These are phyloP conservation scores for Drosophila mauritiana DNA, from an alignment of 1,140 invertebrate species.

Conservation along the genomic window DNA sequence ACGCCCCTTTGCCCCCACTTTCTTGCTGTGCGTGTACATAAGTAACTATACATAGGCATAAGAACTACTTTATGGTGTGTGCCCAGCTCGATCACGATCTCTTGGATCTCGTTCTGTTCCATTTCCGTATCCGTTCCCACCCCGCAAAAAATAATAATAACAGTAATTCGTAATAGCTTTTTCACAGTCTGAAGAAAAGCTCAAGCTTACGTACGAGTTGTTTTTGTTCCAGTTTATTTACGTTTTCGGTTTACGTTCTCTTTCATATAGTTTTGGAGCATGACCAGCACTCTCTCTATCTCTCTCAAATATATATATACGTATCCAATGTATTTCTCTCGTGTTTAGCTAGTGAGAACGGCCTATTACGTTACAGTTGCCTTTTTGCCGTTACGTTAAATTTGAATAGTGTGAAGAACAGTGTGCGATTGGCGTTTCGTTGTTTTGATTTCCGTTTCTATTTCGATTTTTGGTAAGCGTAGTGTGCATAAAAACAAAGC, in stretches of 20 bases:
- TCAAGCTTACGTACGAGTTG: constrained; percentile 49
- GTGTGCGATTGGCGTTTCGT: constrained; percentile 71
- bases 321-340: constrained; percentile 64
- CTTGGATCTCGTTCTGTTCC: constrained; percentile 25
- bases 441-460: constrained; percentile 49
- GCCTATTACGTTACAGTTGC: constrained; percentile 41
- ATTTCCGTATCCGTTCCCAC: constrained; percentile 37
- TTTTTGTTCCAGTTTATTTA: constrained; percentile 51
- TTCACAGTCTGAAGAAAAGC: constrained; percentile 41
- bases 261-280: constrained; percentile 75
- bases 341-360: constrained; percentile 77
- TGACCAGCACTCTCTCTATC: constrained; percentile 68
- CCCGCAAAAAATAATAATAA: constrained; percentile 21
- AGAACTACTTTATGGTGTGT: constrained; percentile 24
- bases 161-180: constrained; percentile 45
- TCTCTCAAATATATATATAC: constrained; percentile 51
- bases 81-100: constrained; percentile 39
- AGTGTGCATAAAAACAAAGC: constrained; percentile 81
- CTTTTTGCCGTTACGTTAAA: constrained; percentile 46
- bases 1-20: constrained; percentile 31
- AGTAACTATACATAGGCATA: constrained; percentile 26
- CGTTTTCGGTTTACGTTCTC: constrained; percentile 64
- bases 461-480: constrained; percentile 69
- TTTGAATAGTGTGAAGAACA: constrained; percentile 68
- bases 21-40: constrained; percentile 42